These are phyloP conservation scores for Drosophila koepferae DNA, from an alignment of 2,888 invertebrate species.

Conservation along the genomic window DNA sequence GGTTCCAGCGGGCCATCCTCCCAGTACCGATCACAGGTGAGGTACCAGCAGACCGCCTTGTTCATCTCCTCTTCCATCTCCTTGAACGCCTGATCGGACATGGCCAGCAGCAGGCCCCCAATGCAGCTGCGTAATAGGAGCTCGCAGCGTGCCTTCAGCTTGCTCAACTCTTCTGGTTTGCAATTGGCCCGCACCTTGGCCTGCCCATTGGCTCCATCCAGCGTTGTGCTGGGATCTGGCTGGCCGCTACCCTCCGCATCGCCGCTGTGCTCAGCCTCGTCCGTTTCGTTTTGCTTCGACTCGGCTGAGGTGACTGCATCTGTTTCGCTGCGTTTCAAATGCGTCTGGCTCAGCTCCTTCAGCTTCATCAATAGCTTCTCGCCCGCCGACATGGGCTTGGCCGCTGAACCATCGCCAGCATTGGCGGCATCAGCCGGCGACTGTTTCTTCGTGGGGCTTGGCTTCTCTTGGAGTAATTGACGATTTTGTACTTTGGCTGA, in stretches of 20 bases:
- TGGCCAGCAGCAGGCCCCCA: constrained; percentile 91
- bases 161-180: constrained; percentile 91
- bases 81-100: constrained; percentile 93
- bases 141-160: constrained; percentile 90
- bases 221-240: constrained; percentile 24
- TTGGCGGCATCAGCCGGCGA: constrained; percentile 26
- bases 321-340: constrained; percentile 42
- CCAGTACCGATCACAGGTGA: constrained; percentile 97
- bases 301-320: constrained; percentile 11
- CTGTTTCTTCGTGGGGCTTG: constrained; percentile 77
- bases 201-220: constrained; percentile 51
- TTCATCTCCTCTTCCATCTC: constrained; percentile 96
- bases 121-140: constrained; percentile 93
- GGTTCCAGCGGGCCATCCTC: constrained; percentile 92
- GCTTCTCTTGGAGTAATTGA: constrained; percentile 84
- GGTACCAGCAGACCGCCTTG: constrained; percentile 95
- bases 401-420: constrained; percentile 60
- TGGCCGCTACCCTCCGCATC: constrained; percentile 60
- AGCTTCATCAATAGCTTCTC: constrained; percentile 68
- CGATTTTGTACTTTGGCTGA: constrained; percentile 84
- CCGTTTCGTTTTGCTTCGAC: constrained; percentile 54
- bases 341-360: constrained; percentile 66
- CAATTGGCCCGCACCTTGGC: constrained; percentile 90
- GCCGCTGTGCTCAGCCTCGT: constrained; percentile 47
- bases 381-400: constrained; percentile 65